Conservation (phyloP, 2,113 vertebrate genomes). For the Potamarius usumacintae region DNA sequence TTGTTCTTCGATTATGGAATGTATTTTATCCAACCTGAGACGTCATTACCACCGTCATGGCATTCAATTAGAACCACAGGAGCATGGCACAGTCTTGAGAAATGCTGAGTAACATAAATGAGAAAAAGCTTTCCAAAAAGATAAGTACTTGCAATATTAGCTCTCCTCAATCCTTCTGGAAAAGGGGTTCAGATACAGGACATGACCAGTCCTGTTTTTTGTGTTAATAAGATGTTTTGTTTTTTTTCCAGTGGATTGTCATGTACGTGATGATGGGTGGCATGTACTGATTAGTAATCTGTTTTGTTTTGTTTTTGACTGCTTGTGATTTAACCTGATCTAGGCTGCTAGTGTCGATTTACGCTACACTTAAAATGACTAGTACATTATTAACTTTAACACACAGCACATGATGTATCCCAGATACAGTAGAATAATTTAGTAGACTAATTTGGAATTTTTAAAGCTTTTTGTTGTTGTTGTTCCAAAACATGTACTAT, state of each 20-base stretch:
- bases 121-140: slow-evolving; percentile 1
- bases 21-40: slow-evolving; percentile 23
- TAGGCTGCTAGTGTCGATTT: neutral
- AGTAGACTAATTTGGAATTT: too few relatives aligned
- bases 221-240: neutral
- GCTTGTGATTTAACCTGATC: neutral
- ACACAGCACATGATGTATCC: neutral
- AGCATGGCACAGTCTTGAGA: neutral
- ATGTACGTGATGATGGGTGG: neutral
- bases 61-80: slow-evolving; percentile 33
- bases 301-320: neutral
- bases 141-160: slow-evolving; percentile 1
- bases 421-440: neutral
- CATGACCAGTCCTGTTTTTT: neutral
- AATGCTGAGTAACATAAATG: neutral
- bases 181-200: neutral
- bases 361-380: neutral
- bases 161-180: neutral
- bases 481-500: neutral
- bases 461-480: neutral
- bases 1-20: slow-evolving; percentile 26
- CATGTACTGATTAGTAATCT: neutral
- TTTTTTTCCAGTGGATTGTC: neutral
- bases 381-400: neutral
- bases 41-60: slow-evolving; percentile 26